Evolutionary conservation across 2,113 vertebrate species (phyloP).

Genomic region (Eurystomus gularis): DNA sequence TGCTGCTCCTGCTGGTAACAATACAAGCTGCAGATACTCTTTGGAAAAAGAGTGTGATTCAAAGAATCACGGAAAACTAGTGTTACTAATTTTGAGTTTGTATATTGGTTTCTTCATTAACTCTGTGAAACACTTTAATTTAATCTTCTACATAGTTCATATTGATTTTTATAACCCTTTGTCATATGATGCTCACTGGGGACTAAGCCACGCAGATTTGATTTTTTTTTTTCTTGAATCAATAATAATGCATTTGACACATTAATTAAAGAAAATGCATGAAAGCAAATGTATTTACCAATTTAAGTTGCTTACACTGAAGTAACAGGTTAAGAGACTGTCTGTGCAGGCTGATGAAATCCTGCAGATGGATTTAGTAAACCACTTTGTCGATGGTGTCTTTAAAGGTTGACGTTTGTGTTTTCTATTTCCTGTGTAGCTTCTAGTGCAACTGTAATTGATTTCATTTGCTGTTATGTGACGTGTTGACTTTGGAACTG

Average conservation of each 20-base stretch:
- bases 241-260: constrained; percentile 29
- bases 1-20: not conserved
- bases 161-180: constrained; percentile 14
- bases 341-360: not conserved
- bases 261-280: not conserved
- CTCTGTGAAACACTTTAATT: not conserved
- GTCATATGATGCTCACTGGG: not conserved
- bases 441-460: not conserved
- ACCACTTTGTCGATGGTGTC: not conserved
- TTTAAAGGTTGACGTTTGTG: not conserved
- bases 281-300: not conserved
- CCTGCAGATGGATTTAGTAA: not conserved
- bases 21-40: not conserved
- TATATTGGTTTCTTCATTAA: not conserved
- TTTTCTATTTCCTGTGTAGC: not conserved
- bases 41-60: not conserved
- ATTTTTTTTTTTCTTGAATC: not conserved
- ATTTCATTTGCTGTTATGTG: not conserved
- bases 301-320: not conserved
- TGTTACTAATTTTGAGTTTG: not conserved
- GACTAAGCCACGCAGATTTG: not conserved
- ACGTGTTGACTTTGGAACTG: not conserved
- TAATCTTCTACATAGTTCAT: not conserved
- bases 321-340: not conserved
- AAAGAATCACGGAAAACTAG: not conserved